Evolutionary conservation across 2,113 vertebrate genomes (phyloP).

Genomic region (Marmota flaviventris): DNA sequence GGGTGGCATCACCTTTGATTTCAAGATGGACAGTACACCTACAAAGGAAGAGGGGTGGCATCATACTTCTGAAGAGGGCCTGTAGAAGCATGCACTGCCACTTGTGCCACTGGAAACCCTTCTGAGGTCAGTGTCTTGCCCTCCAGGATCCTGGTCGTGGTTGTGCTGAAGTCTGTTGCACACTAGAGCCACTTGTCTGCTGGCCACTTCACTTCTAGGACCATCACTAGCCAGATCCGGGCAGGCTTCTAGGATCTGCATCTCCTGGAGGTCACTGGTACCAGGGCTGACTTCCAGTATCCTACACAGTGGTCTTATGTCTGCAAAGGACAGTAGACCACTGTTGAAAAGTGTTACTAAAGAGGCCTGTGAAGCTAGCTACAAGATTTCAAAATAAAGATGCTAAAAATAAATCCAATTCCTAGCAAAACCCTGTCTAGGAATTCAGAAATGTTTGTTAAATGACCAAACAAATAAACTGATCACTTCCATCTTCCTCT

Average conservation of each 20-base stretch:
- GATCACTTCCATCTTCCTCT: background rate
- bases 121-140: conserved; percentile 97
- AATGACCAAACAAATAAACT: background rate
- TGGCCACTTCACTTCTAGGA: conserved; percentile 95
- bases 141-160: conserved; percentile 86
- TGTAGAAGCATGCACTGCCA: conserved; percentile 97
- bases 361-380: background rate
- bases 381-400: background rate
- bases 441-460: background rate
- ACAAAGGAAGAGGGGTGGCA: conserved; percentile 83
- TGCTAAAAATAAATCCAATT: background rate
- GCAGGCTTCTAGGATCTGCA: conserved; percentile 97
- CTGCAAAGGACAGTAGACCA: conserved; percentile 97
- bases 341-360: conserved; percentile 93
- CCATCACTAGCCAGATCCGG: conserved; percentile 99
- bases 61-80: conserved; percentile 96
- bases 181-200: conserved; percentile 95
- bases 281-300: conserved; percentile 95
- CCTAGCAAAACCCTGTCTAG: background rate
- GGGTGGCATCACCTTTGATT: background rate
- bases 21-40: background rate
- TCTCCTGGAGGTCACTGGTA: conserved; percentile 95
- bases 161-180: conserved; percentile 94
- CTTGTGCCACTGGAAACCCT: conserved; percentile 96
- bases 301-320: conserved; percentile 96